Evolutionary conservation across 1,140 invertebrate species (phyloP).

Genomic region (Rhyzopertha dominica): DNA sequence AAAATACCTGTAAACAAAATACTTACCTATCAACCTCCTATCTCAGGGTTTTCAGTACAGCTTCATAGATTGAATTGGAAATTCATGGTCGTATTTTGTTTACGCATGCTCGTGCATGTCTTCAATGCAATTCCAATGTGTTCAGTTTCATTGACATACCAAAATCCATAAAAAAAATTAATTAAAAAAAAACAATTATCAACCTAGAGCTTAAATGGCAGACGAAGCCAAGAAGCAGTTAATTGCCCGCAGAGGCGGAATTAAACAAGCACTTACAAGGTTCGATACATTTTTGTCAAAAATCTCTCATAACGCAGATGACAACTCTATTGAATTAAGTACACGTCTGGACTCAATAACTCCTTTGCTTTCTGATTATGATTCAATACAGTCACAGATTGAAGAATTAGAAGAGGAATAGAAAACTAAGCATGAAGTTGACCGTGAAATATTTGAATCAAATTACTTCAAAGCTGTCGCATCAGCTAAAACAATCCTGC

Average conservation of each 20-base stretch:
- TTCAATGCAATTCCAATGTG: too few species aligned
- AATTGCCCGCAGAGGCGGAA: neutral
- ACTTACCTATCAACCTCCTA: too few species aligned
- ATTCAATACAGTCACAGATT: conserved; percentile 9
- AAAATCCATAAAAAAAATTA: too few species aligned
- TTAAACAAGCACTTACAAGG: conserved; percentile 1
- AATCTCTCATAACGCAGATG: neutral
- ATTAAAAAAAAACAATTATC: too few species aligned
- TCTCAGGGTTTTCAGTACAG: too few species aligned
- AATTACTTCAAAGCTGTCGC: conserved; percentile 10
- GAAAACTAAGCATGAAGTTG: conserved; percentile 4
- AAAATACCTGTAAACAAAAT: too few species aligned
- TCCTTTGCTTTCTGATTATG: neutral
- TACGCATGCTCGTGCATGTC: too few species aligned
- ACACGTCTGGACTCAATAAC: conserved; percentile 1
- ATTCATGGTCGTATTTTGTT: too few species aligned
- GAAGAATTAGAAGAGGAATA: conserved; percentile 13
- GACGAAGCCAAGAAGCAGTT: too few species aligned
- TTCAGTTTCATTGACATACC: too few species aligned
- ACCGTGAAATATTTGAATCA: conserved; percentile 10
- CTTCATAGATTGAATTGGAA: too few species aligned
- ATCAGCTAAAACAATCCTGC: neutral
- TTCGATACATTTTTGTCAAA: conserved; percentile 1
- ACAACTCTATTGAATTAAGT: neutral
- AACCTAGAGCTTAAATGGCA: too few species aligned